These are phyloP conservation scores for Echinometra lucunter DNA, from an alignment of 53 echinoderm and acorn worm genomes.

Conservation along the genomic window DNA sequence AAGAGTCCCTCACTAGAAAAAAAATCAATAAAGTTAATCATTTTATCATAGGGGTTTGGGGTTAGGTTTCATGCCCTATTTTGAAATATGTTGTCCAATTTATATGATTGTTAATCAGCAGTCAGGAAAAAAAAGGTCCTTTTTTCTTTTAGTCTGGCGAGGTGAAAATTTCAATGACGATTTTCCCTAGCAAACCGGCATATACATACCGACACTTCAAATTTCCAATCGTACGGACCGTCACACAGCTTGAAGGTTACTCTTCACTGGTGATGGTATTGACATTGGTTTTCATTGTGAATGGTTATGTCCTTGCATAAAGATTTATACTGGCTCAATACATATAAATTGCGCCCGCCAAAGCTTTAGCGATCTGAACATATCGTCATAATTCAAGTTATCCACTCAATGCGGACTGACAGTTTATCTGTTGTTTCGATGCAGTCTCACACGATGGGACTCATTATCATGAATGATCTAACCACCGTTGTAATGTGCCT, in stretches of 20 bases:
- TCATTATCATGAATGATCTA: background rate
- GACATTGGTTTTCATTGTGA: background rate
- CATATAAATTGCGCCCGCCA: background rate
- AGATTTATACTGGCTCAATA: background rate
- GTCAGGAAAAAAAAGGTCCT: too few species aligned
- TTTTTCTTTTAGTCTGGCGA: too few species aligned
- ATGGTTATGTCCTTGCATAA: background rate
- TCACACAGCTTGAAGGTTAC: background rate
- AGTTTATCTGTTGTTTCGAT: background rate
- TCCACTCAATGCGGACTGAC: background rate
- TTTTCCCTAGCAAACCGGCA: too few species aligned
- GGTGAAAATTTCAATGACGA: too few species aligned
- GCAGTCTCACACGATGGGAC: background rate
- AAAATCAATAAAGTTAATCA: too few species aligned
- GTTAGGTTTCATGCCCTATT: too few species aligned
- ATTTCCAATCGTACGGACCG: background rate
- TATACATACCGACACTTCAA: too few species aligned
- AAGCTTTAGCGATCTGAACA: background rate
- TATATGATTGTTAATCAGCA: too few species aligned
- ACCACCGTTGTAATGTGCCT: constrained; percentile 11
- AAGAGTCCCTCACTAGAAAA: too few species aligned
- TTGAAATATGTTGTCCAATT: too few species aligned
- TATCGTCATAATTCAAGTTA: background rate
- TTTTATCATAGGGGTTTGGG: too few species aligned
- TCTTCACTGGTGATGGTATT: background rate